Base-by-base conservation (phyloP, 2,113 vertebrate species). In the Panthera leo region DNA sequence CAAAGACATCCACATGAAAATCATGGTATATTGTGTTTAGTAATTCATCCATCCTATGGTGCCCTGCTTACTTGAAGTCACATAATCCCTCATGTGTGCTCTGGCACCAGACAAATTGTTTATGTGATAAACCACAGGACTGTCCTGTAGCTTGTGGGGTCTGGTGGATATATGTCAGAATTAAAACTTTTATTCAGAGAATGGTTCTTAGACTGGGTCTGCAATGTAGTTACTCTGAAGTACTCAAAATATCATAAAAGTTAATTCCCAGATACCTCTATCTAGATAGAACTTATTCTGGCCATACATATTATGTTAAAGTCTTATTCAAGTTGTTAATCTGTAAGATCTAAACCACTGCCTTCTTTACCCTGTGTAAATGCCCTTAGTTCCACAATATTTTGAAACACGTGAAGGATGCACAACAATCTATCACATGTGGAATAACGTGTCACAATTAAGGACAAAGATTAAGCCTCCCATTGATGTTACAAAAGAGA, bases 41-140 rank as follows among this genome's bases (percentile, higher is more conserved):
- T 94, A 98, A 98, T 97, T 98, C 97, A 97, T 97, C 97, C 97
- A 97, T 98, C 91, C 94, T 97, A 51, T 89, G 82, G 95, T 94
- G 97, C 19, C 95, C 88, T 97, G 97, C 95, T 98, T 85, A 98
- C 96, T 95, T 98, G 97, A 98, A 97, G 65, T 90, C 91, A 61
- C 89, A 23, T 92, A 97, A 98, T 98, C 96, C 93, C 92, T 84
- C 95, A 71, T 98, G 96, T 98, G 96, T 97, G 93, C 91, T 97
- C 42, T 18, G 12, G 78, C 87, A 97, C 91, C 89, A 97, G 96
- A 90, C 93, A 97, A 97, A 98, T 94, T 97, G 94, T 97, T 98
- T 97, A 87, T 80, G 82, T 87, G 73, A 91, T 25, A 94, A 97
- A 95, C 95, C 92, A 97, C 95, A 98, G 92, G 42, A 85, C 96